Conservation (phyloP, 2,888 invertebrate species). For the Eristalis tenax region DNA sequence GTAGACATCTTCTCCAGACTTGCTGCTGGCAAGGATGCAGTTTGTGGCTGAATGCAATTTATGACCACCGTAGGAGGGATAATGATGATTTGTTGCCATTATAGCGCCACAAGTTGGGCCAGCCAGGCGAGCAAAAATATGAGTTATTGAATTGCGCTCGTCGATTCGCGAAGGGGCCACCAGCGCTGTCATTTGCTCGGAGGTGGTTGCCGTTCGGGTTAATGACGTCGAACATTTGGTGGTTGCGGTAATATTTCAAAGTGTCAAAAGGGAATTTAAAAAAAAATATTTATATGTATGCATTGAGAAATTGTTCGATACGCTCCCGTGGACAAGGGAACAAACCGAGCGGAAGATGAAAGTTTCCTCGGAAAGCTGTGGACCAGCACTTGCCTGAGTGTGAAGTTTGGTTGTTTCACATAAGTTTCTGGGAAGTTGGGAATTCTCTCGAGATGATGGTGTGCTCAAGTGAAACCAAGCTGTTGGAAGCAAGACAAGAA, state of each 20-base stretch:
- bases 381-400: background rate
- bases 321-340: background rate
- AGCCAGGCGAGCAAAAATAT: conserved; percentile 8
- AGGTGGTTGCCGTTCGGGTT: background rate
- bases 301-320: background rate
- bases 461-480: too few species aligned
- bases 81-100: conserved; percentile 68
- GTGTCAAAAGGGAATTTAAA: conserved; percentile 32
- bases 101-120: conserved; percentile 45
- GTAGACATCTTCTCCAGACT: conserved; percentile 10
- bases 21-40: conserved; percentile 12
- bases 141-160: conserved; percentile 51
- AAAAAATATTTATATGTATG: too few species aligned
- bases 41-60: conserved; percentile 51
- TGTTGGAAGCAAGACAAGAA: too few species aligned
- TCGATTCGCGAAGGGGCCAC: background rate
- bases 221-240: conserved; percentile 28
- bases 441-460: background rate
- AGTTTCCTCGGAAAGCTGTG: background rate
- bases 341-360: background rate
- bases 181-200: background rate
- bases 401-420: background rate
- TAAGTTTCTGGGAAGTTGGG: background rate
- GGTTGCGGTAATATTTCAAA: conserved; percentile 36
- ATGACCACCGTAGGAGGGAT: conserved; percentile 44